Base-by-base conservation (phyloP, 2,113 vertebrate species). In the Tachycineta bicolor region DNA sequence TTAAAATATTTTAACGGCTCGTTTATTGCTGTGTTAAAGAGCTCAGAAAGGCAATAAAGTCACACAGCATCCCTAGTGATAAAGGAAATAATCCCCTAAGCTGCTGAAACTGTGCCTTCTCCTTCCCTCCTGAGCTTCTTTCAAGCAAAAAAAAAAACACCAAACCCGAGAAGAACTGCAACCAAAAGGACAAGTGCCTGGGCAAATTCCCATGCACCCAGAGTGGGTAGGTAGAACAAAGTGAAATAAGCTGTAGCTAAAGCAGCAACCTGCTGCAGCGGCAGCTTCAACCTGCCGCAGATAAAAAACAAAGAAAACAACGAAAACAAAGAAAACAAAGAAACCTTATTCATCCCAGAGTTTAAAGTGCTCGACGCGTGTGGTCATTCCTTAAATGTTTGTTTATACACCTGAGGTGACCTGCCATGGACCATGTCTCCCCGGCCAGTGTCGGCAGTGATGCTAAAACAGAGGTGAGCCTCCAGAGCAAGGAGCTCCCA, bases 1-100 rank as follows among this genome's bases (percentile, higher is more conserved):
- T 96, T 94, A 90, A 94, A 93, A 95, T 93, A 94, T 94, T 95
- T 94, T 96, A 96, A 92, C 33, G 13, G 71, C 56, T 95, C 55
- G 0, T 89, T 93, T 94, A 87, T 97, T 74, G 85, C 87, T 59
- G 67, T 37, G 79, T 91, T 97, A 96, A 96, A 91, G 93, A 90
- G 85, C 90, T 91, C 33, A 12, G 75, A 85, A 89, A 90, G 60
- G 90, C 95, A 93, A 94, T 96, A 96, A 95, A 94, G 86, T 83
- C 76, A 74, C 24, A 7, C 64, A 14, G 76, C 60, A 50, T 78
- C 83, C 79, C 81, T 65, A 80, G 90, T 24, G 68, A 89, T 88
- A 80, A 77, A 94, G 90, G 88, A 80, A 94, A 96, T 60, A 80
- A 90, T 67, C 93, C 55, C 83, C 46, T 16, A 65, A 88, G 88